These are phyloP conservation scores for Sebastes kiyomatsui DNA, from an alignment of 2,797 vertebrate species.

Conservation along the genomic window DNA sequence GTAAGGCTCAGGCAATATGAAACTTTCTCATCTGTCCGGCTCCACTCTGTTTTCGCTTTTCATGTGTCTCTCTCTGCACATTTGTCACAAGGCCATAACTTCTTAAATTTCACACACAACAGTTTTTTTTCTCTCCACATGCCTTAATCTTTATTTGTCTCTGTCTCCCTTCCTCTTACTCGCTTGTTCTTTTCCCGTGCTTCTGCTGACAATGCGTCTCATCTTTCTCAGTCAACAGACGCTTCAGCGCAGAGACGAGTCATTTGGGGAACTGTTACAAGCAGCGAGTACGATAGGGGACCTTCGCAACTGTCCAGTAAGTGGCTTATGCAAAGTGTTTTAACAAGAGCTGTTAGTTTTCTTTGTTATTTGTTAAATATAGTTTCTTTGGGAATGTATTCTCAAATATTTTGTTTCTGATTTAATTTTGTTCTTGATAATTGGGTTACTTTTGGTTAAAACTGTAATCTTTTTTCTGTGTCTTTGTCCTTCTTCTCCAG, in stretches of 20 bases:
- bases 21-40: slow-evolving; percentile 15
- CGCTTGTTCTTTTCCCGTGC: not conserved
- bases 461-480: not conserved
- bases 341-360: not conserved
- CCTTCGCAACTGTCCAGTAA: slow-evolving; percentile 94
- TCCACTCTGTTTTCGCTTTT: slow-evolving; percentile 1
- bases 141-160: slow-evolving; percentile 26
- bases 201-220: slow-evolving; percentile 17
- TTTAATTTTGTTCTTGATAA: not conserved
- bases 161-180: not conserved
- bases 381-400: not conserved
- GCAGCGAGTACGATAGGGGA: slow-evolving; percentile 93
- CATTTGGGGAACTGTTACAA: slow-evolving; percentile 93
- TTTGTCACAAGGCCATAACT: slow-evolving; percentile 15
- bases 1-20: slow-evolving; percentile 79
- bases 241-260: slow-evolving; percentile 83
- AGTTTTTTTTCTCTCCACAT: not conserved
- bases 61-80: not conserved
- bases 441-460: not conserved
- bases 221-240: slow-evolving; percentile 76
- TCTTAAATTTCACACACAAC: not conserved
- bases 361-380: not conserved
- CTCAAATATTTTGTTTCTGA: not conserved
- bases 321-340: slow-evolving; percentile 50
- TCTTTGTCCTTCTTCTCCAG: slow-evolving; percentile 69